These are phyloP conservation scores for Thereuonema tuberculata DNA, from an alignment of 1,140 invertebrate species.

Conservation along the genomic window DNA sequence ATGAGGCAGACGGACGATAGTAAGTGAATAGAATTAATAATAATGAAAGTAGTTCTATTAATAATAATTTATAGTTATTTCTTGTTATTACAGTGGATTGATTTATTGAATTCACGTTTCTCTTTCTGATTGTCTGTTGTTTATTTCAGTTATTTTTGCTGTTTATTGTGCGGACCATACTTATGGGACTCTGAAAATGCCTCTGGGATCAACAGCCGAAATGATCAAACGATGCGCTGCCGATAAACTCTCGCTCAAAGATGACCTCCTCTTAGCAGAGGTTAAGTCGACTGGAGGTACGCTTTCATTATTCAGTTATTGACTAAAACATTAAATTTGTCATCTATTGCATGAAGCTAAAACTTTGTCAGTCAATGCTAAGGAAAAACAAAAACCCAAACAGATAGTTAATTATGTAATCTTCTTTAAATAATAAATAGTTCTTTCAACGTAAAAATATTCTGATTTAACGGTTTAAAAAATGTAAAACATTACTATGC, in stretches of 20 bases:
- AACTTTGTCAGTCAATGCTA: no score
- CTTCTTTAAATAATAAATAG: no score
- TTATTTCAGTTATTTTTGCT: constrained; percentile 54
- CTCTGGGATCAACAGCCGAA: constrained; percentile 55
- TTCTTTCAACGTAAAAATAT: no score
- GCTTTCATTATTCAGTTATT: background rate
- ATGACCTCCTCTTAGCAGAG: constrained; percentile 61
- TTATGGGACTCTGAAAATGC: constrained; percentile 60
- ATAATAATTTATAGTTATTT: constrained; percentile 2
- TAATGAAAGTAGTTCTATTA: no score
- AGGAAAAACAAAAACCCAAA: no score
- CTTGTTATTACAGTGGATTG: background rate
- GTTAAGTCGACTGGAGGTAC: constrained; percentile 54
- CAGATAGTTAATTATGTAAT: no score
- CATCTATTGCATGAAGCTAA: no score
- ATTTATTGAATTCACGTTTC: background rate
- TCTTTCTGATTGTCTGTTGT: background rate
- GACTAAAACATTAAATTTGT: no score
- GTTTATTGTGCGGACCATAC: constrained; percentile 77
- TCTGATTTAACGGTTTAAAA: no score
- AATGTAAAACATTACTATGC: no score
- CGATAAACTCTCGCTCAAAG: constrained; percentile 58
- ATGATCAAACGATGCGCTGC: constrained; percentile 55
- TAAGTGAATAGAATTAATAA: no score
- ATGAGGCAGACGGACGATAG: constrained; percentile 9